Evolutionary conservation across 2,797 vertebrate genomes (phyloP), one percentile per base, ranked within the genome.

Genomic region (Sebastes baramenuke): DNA sequence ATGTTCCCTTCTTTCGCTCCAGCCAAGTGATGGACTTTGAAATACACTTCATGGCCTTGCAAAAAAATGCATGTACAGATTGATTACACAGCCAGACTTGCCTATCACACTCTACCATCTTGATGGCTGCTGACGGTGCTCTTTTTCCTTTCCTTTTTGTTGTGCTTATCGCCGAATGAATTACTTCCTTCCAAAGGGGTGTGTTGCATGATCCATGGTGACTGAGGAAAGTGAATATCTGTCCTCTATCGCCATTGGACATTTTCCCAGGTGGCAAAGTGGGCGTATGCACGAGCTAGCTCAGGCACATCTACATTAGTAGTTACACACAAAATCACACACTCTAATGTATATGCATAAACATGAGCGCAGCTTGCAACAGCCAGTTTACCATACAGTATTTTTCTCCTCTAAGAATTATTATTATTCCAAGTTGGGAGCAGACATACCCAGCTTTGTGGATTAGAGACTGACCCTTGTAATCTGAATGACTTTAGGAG

Each of bases 381-480:
- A 76, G 73, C 4, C 60, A 55, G 60, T 87, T 74, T 64, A 62
- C 49, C 7, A 54, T 61, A 25, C 9, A 55, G 54, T 70, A 69
- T 83, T 80, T 78, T 79, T 75, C 58, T 73, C 32, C 25, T 42
- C 38, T 42, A 79, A 84, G 65, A 85, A 88, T 82, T 84, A 49
- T 69, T 77, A 70, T 78, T 77, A 72, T 78, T 83, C 66, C 69
- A 84, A 84, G 80, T 80, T 82, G 74, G 61, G 42, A 62, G 42
- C 69, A 77, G 67, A 88, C 83, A 80, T 72, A 83, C 61, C 46
- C 78, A 42, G 77, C 67, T 89, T 88, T 90, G 58, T 75, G 86
- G 88, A 93, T 93, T 93, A 93, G 77, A 83, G 89, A 77, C 61
- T 88, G 83, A 89, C 79, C 87, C 79, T 83, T 87, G 85, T 91